Base-by-base conservation (phyloP, 2,113 vertebrate species). In the Camelus bactrianus region DNA sequence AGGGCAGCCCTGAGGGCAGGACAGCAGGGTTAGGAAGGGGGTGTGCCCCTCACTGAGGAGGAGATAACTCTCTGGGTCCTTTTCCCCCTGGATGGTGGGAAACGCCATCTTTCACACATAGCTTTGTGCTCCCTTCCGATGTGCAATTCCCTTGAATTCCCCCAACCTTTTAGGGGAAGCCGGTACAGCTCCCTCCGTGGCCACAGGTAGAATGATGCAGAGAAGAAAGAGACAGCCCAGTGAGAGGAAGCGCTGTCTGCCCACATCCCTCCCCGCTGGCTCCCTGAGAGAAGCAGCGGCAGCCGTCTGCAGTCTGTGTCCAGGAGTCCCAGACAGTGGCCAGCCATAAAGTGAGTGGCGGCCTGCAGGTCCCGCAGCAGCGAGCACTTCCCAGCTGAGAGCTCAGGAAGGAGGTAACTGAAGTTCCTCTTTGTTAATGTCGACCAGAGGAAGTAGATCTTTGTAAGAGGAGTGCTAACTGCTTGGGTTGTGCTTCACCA, bases 11-110 rank as follows among this genome's bases (percentile, higher is more conserved):
- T 42, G 65, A 89, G 50, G 72, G 2, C 1, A 4, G 30, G 56
- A 54, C 56, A 42, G 8, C 38, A 17, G 70, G 32, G 64, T n/a
- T 4, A 32, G 82, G 64, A 20, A 35, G 85, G 24, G 19, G 8
- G 2, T 4, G 17, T n/a, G 7, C 42, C n/a, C 15, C 24, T 52
- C 1, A 1, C 7, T 16, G 64, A 35, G 75, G n/a, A 30, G 2
- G 1, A 46, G n/a, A 56, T 26, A 20, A 10, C 28, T 5, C 0
- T 32, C 35, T 32, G 60, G 70, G 20, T 28, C 73, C 52, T 62
- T 46, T n/a, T 5, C 9, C 9, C 22, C 42, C 17, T 3, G 5
- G 80, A 48, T 54, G 3, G 19, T 2, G 22, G 76, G 30, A 35
- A 62, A 56, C 20, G 11, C 4, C 50, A 6, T 28, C 73, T 62